Percentiles rank a stretch among this genome's conserved stretches.
Evolutionary conservation across 2,888 invertebrate genomes (phyloP).

Genomic region (Caenorhabditis sp.): DNA sequence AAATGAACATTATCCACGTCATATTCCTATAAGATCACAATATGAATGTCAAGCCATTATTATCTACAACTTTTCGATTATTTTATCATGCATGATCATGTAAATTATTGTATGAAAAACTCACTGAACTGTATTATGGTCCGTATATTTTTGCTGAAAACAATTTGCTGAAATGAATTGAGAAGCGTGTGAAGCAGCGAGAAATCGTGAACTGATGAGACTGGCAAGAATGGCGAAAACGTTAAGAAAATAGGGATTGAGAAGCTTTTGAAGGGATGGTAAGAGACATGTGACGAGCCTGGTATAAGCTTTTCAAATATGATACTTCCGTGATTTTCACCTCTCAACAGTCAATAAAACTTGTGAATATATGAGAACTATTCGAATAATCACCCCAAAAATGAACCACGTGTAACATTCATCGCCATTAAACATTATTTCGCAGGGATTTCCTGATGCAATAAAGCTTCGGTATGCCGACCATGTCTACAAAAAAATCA

Average conservation of each 20-base stretch:
- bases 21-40: constrained; percentile 12
- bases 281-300: constrained; percentile 2
- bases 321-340: not conserved
- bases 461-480: constrained; percentile 13
- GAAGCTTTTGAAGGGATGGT: not conserved
- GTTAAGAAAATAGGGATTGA: constrained; percentile 14
- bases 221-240: constrained; percentile 7
- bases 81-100: too few relatives aligned
- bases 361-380: constrained; percentile 16
- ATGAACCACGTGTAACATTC: constrained; percentile 22
- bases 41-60: too few relatives aligned
- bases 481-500: constrained; percentile 16
- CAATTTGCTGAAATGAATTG: constrained; percentile 18
- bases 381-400: constrained; percentile 16
- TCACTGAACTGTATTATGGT: constrained; percentile 4
- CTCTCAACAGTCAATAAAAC: constrained; percentile 16
- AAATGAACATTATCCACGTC: constrained; percentile 12
- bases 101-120: too few relatives aligned
- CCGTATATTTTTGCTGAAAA: constrained; percentile 20
- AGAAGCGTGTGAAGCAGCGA: not conserved
- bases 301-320: constrained; percentile 1
- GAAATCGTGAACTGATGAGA: constrained; percentile 9
- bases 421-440: constrained; percentile 20
- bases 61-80: not conserved
- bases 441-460: constrained; percentile 3